Percentiles rank a stretch among this genome's conserved stretches.
phyloP scores from a whole-genome alignment of 2,797 vertebrate species.

The Acanthurus lineatus region DNA sequence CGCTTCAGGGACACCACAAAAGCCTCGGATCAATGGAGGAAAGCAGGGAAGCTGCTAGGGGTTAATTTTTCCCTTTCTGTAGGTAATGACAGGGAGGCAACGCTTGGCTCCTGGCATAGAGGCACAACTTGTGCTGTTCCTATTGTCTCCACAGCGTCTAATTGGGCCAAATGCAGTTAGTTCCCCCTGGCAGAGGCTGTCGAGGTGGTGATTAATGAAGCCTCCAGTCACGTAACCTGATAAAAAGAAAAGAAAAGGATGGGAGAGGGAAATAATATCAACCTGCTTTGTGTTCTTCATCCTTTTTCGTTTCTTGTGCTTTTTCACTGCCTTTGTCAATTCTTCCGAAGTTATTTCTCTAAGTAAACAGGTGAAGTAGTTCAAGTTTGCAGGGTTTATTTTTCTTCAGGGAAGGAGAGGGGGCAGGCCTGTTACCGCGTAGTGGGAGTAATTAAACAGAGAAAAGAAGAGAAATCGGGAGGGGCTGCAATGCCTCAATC shows the following conservation, averaged over 20 bases:
- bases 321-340: slow-evolving; percentile 75
- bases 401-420: slow-evolving; percentile 49
- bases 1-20: slow-evolving; percentile 88
- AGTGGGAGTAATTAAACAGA: slow-evolving; percentile 65
- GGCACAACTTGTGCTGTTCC: slow-evolving; percentile 86
- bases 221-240: slow-evolving; percentile 85
- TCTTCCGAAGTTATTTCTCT: slow-evolving; percentile 60
- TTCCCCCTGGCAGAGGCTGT: slow-evolving; percentile 85
- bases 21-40: slow-evolving; percentile 88
- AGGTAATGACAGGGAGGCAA: slow-evolving; percentile 87
- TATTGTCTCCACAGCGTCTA: slow-evolving; percentile 87
- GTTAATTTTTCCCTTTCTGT: slow-evolving; percentile 89
- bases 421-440: slow-evolving; percentile 49
- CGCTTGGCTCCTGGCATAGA: slow-evolving; percentile 79
- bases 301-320: slow-evolving; percentile 70
- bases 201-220: slow-evolving; percentile 88
- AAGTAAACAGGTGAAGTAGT: slow-evolving; percentile 79
- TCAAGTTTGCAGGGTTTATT: slow-evolving; percentile 66
- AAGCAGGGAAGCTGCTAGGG: slow-evolving; percentile 85
- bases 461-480: slow-evolving; percentile 21
- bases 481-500: slow-evolving; percentile 48
- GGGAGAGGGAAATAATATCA: slow-evolving; percentile 72
- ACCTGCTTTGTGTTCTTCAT: slow-evolving; percentile 77
- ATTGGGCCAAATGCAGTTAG: slow-evolving; percentile 89
- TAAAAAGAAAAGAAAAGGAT: slow-evolving; percentile 78